A percentile compares a stretch with the other conserved stretches of the same genome.
Conservation (phyloP, 2,113 vertebrate species). For the Tricholaema leucomelas region DNA sequence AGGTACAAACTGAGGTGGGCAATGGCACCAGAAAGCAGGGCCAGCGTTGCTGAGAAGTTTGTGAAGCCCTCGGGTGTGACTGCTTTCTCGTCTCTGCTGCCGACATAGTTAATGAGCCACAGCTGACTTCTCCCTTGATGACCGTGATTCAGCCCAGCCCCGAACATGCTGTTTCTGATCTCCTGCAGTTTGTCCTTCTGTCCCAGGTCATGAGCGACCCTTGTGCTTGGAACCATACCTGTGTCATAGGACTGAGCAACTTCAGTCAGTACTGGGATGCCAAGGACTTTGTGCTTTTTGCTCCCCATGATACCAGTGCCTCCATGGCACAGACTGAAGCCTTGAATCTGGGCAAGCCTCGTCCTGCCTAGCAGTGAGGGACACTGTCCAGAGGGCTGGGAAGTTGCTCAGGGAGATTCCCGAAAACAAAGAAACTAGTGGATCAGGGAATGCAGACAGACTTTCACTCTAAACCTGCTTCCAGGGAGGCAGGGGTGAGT, state of each 20-base stretch:
- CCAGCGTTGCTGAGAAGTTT: neutral
- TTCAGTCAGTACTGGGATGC: neutral
- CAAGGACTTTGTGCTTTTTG: neutral
- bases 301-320: neutral
- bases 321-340: neutral
- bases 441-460: neutral
- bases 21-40: neutral
- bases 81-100: neutral
- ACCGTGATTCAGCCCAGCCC: neutral
- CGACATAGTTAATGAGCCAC: neutral
- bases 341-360: neutral
- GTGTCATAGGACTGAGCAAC: accelerated
- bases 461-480: neutral
- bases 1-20: too few species aligned
- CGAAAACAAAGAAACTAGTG: neutral
- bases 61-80: neutral
- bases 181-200: neutral
- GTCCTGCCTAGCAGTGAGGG: neutral
- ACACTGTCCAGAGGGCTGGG: neutral
- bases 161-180: accelerated
- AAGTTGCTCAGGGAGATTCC: conserved; percentile 21
- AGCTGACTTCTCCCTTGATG: neutral
- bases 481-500: neutral
- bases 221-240: too few species aligned
- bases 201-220: neutral